phyloP scores from a whole-genome alignment of 2,113 vertebrate species.

The Microtus pennsylvanicus region DNA sequence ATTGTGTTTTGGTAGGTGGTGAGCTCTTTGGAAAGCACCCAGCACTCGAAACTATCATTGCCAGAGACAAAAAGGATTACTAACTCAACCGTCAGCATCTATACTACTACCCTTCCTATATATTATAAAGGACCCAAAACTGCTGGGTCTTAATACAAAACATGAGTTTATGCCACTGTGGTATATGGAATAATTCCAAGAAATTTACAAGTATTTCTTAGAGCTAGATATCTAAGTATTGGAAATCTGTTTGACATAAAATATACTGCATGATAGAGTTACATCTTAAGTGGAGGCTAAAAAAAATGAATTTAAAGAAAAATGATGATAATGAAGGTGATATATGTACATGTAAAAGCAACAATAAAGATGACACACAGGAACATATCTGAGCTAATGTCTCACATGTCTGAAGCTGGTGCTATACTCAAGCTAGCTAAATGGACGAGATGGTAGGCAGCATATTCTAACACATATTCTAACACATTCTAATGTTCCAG shows the following conservation, averaged over 20 bases:
- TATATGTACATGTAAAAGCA: not conserved
- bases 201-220: conserved; percentile 27
- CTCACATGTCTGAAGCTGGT: not conserved
- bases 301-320: not conserved
- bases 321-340: not conserved
- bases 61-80: not conserved
- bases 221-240: not conserved
- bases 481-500: not conserved
- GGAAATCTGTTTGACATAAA: not conserved
- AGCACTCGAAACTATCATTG: not conserved
- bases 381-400: not conserved
- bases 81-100: not conserved
- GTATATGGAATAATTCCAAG: not conserved
- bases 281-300: conserved; percentile 25
- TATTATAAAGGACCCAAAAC: not conserved
- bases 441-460: not conserved
- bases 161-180: not conserved
- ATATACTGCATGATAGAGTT: not conserved
- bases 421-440: not conserved
- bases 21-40: not conserved
- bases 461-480: not conserved
- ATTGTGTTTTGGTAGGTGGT: not conserved
- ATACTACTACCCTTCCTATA: not conserved
- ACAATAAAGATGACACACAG: not conserved
- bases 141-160: not conserved